phyloP scores from a whole-genome alignment of 30 jellyfish, hydroid and myxozoan genomes.

The Turritopsis rubra region DNA sequence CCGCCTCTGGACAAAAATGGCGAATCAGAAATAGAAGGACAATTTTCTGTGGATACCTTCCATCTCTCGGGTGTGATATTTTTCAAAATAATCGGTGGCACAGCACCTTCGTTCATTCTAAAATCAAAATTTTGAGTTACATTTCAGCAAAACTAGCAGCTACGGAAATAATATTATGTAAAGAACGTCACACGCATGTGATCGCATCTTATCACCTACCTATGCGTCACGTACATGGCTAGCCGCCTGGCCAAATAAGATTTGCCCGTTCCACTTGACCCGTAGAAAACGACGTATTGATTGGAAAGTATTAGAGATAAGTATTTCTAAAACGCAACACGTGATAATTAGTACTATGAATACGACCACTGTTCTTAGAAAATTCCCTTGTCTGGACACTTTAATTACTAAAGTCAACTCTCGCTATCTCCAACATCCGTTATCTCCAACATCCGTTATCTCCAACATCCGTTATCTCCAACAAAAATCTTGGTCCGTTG shows the following conservation, averaged over 20 bases:
- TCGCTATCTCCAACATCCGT: no score
- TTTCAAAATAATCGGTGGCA: constrained; percentile 24
- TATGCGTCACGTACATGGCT: constrained; percentile 29
- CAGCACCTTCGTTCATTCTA: constrained; percentile 27
- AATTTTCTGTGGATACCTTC: constrained; percentile 30
- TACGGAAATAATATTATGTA: background rate
- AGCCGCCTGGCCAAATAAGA: constrained; percentile 65
- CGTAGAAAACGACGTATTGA: constrained; percentile 60
- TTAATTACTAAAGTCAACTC: no score
- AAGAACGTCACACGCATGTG: constrained; percentile 24
- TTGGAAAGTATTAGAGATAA: constrained; percentile 44
- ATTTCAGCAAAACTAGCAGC: background rate
- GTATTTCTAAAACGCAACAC: constrained; percentile 48
- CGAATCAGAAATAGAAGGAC: background rate
- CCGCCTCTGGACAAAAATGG: no score
- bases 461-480: no score
- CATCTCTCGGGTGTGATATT: constrained; percentile 57
- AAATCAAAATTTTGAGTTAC: background rate
- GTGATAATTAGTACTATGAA: background rate
- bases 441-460: no score
- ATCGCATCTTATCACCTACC: constrained; percentile 38
- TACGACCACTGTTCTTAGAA: no score
- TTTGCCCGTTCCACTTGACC: constrained; percentile 96
- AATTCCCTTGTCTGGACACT: no score
- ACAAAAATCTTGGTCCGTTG: no score